Base-by-base conservation (phyloP, 2,797 vertebrate genomes). In the Helostoma temminkii region DNA sequence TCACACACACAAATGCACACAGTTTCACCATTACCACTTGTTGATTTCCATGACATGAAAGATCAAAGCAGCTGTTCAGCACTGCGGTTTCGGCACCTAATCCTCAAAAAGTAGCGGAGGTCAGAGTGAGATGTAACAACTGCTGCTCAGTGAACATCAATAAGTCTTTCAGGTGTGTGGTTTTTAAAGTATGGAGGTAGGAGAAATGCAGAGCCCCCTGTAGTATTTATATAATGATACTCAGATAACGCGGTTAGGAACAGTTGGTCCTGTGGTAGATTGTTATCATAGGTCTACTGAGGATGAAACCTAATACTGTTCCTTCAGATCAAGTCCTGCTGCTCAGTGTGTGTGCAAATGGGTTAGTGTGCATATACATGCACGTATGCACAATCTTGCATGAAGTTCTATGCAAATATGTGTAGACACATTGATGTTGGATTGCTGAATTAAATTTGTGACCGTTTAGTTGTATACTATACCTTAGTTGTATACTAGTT, bases 11-110 rank as follows among this genome's bases (percentile, higher is more conserved):
- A 70, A 69, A 57, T 62, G 50, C 28, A 59, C 61, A 32, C 52
- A 19, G 34, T 71, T 59, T 78, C 68, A 59, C 78, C 64, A 82
- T 82, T 78, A 57, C 75, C 82, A 88, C 85, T 88, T 83, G 87
- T 78, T 89, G 85, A 90, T 88, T 89, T 91, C 89, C 88, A 86
- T 91, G 91, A 93, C 86, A 86, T 91, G 91, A 93, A 88, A 87
- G 90, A 91, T 85, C 87, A 83, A 79, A 91, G 89, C 92, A 94
- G 91, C 92, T 93, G 90, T 86, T 86, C 75, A 50, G 71, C 68
- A 66, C 81, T 86, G 89, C 42, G 87, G 82, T 92, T 79, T 80
- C 83, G 88, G 87, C 74, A 90, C 89, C 82, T 26, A 84, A 91
- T 91, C 90, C 86, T 78, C 86, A 59, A 75, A 86, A 80, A 69